Percentiles rank a stretch among this genome's conserved stretches.
These are phyloP conservation scores for Ciona savignyi DNA, from an alignment of 23 tunicate genomes.

Conservation along the genomic window DNA sequence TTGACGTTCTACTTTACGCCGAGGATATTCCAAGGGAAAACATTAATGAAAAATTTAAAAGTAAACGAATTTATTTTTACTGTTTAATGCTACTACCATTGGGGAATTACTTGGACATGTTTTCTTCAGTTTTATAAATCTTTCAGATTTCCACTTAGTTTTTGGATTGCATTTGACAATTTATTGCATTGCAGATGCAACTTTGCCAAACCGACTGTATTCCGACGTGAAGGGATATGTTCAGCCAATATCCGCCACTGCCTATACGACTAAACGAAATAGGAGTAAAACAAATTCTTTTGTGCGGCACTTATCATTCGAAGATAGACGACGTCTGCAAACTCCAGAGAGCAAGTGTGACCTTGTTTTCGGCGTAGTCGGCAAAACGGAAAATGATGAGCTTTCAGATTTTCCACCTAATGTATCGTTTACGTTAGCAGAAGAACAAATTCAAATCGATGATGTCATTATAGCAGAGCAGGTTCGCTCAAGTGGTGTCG, in stretches of 20 bases:
- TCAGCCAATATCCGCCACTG: background rate
- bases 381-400: background rate
- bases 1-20: too few relatives aligned
- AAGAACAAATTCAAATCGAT: background rate
- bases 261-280: background rate
- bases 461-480: slow-evolving; percentile 3
- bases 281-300: background rate
- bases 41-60: slow-evolving; percentile 19
- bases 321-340: background rate
- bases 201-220: background rate
- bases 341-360: background rate
- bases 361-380: background rate
- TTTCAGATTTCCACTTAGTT: too few relatives aligned
- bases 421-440: background rate
- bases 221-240: background rate
- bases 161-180: background rate
- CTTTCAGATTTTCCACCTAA: background rate
- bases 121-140: too few relatives aligned
- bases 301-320: background rate
- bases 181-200: background rate
- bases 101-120: too few relatives aligned
- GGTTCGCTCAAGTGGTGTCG: background rate
- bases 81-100: slow-evolving; percentile 13
- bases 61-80: slow-evolving; percentile 23
- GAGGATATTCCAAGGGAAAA: too few relatives aligned